Evolutionary conservation across 2,888 invertebrate genomes (phyloP), one percentile per base, ranked within the genome.

Genomic region (Deilephila porcellus): DNA sequence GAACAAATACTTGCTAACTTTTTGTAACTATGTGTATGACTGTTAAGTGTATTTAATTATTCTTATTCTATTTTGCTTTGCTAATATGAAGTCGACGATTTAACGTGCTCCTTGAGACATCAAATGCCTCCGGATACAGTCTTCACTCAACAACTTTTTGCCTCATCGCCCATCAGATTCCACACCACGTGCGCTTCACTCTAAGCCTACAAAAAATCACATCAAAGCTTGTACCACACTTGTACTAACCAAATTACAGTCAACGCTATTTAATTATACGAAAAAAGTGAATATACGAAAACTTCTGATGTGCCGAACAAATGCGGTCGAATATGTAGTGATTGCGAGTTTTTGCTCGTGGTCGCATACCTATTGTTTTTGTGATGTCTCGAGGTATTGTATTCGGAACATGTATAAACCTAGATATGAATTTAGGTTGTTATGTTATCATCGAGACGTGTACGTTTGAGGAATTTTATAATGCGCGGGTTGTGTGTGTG

Each of bases 361-460:
- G 19, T 37, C 56, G 56, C 56, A 4, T 56, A 56, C 56, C 11
- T 20, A n/a, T 20, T 64, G n/a, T 64, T 64, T 45, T 45, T 64
- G 14, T 37, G 11, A 4, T 14, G 8, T 7, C 62, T 14, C 29
- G 62, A 14, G n/a, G 20, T 25, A 60, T 60, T 60, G 60, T 60
- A 60, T 25, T 60, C 29, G 3, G 14, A 14, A 29, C 29, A 60
- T 60, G 29, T 60, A 5, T 29, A 29, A 60, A 60, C 29, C 60
- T 60, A 60, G 25, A 60, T 60, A 60, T 60, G 29, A 4, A 32
- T 60, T 60, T 60, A 17, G 29, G 20, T 60, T 60, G 60, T 60
- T 60, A 45, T 45, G 14, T 45, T 45, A 45, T 45, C 45, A 45
- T 11, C 11, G 11, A 45, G 45, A 45, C 45, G 11, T 45, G 45